Base-by-base conservation (phyloP, 2,797 vertebrate genomes). In the Crocodylus rhombifer region DNA sequence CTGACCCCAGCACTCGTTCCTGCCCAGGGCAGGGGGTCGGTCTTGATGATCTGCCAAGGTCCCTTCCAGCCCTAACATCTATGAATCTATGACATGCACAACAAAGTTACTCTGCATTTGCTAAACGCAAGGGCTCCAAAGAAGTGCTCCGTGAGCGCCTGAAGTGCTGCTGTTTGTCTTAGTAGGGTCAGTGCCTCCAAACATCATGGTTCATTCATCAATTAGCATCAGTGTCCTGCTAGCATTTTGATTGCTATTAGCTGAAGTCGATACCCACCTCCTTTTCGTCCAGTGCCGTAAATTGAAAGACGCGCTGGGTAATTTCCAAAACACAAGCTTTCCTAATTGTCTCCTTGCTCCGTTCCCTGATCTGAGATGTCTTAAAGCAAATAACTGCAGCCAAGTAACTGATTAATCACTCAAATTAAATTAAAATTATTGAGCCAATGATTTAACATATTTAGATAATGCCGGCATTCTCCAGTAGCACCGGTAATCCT, bases 321-420 rank as follows among this genome's bases (percentile, higher is more conserved):
- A 26, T 84, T 86, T 83, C 56, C 88, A 30, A 26, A 74, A 3
- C 21, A 0, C 80, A 86, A 25, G 75, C 74, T 86, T 75, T 33
- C 84, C 84, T 91, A 81, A 94, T 90, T 86, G 88, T 64, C 77
- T 77, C 90, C 57, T 77, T 21, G 87, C 86, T 91, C 83, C 86
- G 82, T 91, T 92, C 93, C 87, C 94, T 80, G 78, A 87, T 88
- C 11, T 6, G 93, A 87, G 88, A 92, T 92, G 88, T 89, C 96
- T 95, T 80, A 63, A 89, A 88, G 90, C 92, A 94, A 92, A 89
- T 90, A 94, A 93, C 93, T 89, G 89, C 7, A 88, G 91, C 65
- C 86, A 23, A 91, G 90, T 63, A 93, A 92, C 90, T 86, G 92
- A 93, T 92, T 94, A 95, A 95, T 95, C 95, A 88, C 91, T 96